phyloP scores from a whole-genome alignment of 2,797 vertebrate genomes.

The Meda fulgida region DNA sequence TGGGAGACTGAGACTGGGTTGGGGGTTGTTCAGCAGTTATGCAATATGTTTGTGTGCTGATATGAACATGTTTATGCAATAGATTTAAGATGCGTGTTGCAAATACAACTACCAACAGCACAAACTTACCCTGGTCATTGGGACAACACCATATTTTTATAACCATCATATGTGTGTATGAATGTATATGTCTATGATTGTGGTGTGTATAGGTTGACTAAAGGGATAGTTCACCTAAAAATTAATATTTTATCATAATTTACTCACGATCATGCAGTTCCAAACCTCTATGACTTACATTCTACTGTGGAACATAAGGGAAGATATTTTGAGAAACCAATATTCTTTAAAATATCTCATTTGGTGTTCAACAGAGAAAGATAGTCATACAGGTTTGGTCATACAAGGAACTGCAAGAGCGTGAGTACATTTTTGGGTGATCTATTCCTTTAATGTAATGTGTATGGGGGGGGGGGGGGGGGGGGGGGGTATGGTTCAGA shows the following conservation, averaged over 20 bases:
- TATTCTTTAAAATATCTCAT: neutral
- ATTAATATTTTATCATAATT: neutral
- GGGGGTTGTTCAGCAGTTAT: slow-evolving; percentile 54
- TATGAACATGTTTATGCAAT: slow-evolving; percentile 53
- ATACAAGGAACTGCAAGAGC: neutral
- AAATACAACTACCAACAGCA: neutral
- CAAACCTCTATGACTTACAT: neutral
- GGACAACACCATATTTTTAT: neutral
- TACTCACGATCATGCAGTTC: too few relatives aligned
- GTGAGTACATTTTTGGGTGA: neutral
- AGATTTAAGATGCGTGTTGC: slow-evolving; percentile 14
- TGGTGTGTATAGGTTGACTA: neutral
- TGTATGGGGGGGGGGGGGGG: too few relatives aligned
- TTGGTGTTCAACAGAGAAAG: neutral
- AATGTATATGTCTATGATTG: neutral
- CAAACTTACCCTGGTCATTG: slow-evolving; percentile 1
- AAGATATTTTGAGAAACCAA: neutral
- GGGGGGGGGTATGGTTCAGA: too few relatives aligned
- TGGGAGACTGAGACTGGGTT: slow-evolving; percentile 38
- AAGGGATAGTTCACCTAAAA: neutral
- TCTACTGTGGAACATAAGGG: neutral
- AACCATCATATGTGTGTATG: neutral
- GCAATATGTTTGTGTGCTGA: slow-evolving; percentile 54
- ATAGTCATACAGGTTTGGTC: neutral
- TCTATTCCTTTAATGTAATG: too few relatives aligned